Conservation (phyloP, 2,797 vertebrate genomes). For the Podarcis lilfordi region DNA sequence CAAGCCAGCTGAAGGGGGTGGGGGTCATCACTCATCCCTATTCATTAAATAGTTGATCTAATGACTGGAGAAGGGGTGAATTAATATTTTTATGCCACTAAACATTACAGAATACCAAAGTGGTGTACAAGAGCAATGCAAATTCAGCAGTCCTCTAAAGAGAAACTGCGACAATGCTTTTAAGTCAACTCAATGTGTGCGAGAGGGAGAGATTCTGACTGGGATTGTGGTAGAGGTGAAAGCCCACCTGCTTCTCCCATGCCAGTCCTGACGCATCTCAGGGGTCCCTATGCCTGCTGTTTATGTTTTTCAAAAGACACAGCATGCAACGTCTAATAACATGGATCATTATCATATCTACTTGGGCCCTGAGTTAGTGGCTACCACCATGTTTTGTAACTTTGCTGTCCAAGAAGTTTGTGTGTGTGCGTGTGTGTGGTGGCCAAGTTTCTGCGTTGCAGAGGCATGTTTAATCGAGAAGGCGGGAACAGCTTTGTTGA, state of each 20-base stretch:
- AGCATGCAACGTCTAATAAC: not conserved
- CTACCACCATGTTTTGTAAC: not conserved
- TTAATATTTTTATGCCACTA: no score
- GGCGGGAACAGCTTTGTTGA: not conserved
- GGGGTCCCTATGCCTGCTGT: not conserved
- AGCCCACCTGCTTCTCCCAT: not conserved
- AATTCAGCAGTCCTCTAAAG: no score
- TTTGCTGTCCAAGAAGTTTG: not conserved
- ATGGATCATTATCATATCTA: not conserved
- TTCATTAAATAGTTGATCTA: no score
- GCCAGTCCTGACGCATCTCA: not conserved
- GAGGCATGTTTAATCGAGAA: not conserved
- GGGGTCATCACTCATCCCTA: no score
- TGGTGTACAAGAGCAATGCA: no score
- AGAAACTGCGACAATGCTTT: no score
- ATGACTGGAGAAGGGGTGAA: no score
- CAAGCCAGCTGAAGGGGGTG: no score
- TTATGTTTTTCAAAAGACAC: not conserved
- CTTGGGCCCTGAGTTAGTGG: not conserved
- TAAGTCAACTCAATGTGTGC: not conserved
- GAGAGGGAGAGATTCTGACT: not conserved
- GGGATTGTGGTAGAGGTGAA: not conserved
- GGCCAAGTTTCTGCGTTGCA: not conserved
- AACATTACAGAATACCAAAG: no score
- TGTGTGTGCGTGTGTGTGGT: not conserved